These are phyloP conservation scores for Laothoe populi DNA, from an alignment of 2,888 invertebrate genomes.

Conservation along the genomic window DNA sequence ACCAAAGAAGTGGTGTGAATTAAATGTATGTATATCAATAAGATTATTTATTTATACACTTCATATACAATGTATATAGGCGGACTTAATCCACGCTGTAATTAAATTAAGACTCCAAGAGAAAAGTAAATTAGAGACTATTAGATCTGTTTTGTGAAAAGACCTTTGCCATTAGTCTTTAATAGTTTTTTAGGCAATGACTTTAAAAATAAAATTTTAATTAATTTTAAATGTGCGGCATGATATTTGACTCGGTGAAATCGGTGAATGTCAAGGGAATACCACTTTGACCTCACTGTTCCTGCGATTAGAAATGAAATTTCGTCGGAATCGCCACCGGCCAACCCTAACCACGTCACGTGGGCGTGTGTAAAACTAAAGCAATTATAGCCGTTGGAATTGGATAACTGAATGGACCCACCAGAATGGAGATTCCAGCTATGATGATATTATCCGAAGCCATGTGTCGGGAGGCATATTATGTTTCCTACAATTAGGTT, in stretches of 20 bases:
- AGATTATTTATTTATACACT: too few species aligned
- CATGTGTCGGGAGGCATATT: background rate
- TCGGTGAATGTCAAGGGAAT: background rate
- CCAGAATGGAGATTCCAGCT: background rate
- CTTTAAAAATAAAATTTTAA: background rate
- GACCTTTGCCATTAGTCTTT: background rate
- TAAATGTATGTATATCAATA: too few species aligned
- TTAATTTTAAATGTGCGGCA: background rate
- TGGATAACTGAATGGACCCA: background rate
- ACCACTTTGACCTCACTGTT: background rate
- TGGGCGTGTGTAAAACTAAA: constrained; percentile 1
- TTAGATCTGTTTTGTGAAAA: background rate
- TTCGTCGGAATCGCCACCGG: too few species aligned
- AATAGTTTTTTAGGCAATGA: too few species aligned
- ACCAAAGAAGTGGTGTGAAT: too few species aligned
- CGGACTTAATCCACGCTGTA: too few species aligned
- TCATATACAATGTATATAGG: too few species aligned
- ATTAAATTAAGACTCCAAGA: too few species aligned
- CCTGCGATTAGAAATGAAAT: background rate
- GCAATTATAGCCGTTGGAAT: constrained; percentile 1
- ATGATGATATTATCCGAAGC: constrained; percentile 4
- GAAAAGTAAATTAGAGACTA: too few species aligned
- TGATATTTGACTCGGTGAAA: background rate
- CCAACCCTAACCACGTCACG: background rate
- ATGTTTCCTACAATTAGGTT: background rate